phyloP scores from a whole-genome alignment of 2,797 vertebrate species.

The Labroides dimidiatus region DNA sequence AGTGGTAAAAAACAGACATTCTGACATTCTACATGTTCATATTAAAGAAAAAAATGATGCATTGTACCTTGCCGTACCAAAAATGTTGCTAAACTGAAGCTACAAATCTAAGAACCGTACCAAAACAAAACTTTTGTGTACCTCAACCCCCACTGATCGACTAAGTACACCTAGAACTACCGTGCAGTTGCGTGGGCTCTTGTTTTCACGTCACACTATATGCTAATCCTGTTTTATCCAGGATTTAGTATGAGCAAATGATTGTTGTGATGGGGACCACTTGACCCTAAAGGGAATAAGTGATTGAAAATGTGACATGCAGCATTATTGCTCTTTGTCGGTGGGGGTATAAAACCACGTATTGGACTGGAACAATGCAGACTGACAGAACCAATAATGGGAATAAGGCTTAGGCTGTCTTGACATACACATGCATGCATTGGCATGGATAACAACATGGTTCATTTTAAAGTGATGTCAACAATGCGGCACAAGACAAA shows the following conservation, averaged over 20 bases:
- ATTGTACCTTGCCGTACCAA: too few relatives aligned
- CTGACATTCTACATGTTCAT: too few relatives aligned
- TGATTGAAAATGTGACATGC: background rate
- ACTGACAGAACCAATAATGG: background rate
- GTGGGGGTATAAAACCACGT: background rate
- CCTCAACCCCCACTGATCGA: conserved; percentile 18
- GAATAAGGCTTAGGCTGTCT: conserved; percentile 2
- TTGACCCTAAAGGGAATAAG: conserved; percentile 17
- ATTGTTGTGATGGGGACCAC: conserved; percentile 30
- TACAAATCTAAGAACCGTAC: too few relatives aligned
- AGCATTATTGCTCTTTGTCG: background rate
- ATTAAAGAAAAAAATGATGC: too few relatives aligned
- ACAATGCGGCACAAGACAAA: conserved; percentile 33
- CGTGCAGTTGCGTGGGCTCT: conserved; percentile 6
- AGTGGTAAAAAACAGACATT: too few relatives aligned
- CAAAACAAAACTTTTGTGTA: too few relatives aligned
- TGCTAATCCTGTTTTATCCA: conserved; percentile 33
- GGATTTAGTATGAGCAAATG: conserved; percentile 35
- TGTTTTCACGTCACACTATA: conserved; percentile 11
- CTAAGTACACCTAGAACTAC: conserved; percentile 15
- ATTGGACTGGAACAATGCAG: conserved; percentile 10
- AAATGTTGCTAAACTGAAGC: too few relatives aligned
- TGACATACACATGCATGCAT: background rate
- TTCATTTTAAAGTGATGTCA: conserved; percentile 32
- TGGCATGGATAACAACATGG: conserved; percentile 1